These are phyloP conservation scores for Glossophaga mutica DNA, from an alignment of 2,797 vertebrate species.

Conservation along the genomic window DNA sequence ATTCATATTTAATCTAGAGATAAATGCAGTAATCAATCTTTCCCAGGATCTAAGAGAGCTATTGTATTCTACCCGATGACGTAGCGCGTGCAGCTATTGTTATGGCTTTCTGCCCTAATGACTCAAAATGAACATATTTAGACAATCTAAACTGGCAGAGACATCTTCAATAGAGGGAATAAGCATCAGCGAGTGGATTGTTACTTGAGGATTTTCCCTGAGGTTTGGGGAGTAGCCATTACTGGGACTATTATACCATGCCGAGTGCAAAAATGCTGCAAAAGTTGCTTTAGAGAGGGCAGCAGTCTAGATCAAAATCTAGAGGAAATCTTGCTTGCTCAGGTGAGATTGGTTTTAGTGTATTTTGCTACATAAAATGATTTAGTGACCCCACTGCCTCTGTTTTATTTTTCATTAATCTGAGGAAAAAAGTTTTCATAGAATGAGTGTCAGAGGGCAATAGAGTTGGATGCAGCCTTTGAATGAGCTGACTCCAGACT, in stretches of 20 bases:
- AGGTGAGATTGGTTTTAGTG: background rate
- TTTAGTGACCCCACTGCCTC: background rate
- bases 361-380: slow-evolving; percentile 33
- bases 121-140: slow-evolving; percentile 54
- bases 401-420: slow-evolving; percentile 25
- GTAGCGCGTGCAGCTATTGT: background rate
- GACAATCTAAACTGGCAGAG: slow-evolving; percentile 48
- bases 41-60: slow-evolving; percentile 42
- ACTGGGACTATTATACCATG: background rate
- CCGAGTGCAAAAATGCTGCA: background rate
- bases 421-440: background rate
- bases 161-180: background rate
- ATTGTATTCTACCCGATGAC: slow-evolving; percentile 39
- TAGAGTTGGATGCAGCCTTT: background rate
- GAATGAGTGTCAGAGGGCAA: background rate
- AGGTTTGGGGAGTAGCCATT: slow-evolving; percentile 22
- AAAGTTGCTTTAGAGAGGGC: background rate
- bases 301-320: background rate
- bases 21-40: slow-evolving; percentile 71
- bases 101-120: slow-evolving; percentile 48
- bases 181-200: background rate
- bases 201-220: background rate
- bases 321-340: background rate
- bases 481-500: background rate
- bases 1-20: slow-evolving; percentile 68